phyloP scores from a whole-genome alignment of 2,888 invertebrate species.

The Pelosia muscerda region DNA sequence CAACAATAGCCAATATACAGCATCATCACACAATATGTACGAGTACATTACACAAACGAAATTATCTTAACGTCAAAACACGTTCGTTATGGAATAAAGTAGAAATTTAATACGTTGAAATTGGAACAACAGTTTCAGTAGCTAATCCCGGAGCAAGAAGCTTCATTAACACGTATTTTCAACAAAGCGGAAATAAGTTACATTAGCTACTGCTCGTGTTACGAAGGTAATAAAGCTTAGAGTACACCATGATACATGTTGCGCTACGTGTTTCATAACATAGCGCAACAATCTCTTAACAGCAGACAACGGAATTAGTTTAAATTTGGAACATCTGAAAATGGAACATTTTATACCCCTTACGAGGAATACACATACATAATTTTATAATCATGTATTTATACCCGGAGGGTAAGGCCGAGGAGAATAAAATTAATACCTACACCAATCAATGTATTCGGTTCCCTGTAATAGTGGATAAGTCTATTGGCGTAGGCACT shows the following conservation, averaged over 20 bases:
- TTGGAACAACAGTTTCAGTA: constrained; percentile 29
- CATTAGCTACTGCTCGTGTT: constrained; percentile 38
- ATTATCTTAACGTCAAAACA: background rate
- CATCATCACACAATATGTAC: background rate
- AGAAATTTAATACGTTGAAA: constrained; percentile 34
- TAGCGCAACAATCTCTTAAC: background rate
- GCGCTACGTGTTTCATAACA: background rate
- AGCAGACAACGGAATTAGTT: background rate
- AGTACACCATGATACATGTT: constrained; percentile 1
- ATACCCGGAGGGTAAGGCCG: too few relatives aligned
- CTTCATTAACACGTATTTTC: constrained; percentile 44
- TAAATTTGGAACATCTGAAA: background rate
- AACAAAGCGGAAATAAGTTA: constrained; percentile 44
- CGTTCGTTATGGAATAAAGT: constrained; percentile 18
- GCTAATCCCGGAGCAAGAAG: constrained; percentile 39
- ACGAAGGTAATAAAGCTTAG: constrained; percentile 16
- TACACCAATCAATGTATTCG: too few relatives aligned
- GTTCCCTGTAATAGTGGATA: too few relatives aligned
- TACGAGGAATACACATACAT: too few relatives aligned
- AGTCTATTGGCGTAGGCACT: too few relatives aligned
- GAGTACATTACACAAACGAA: background rate
- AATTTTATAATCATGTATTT: too few relatives aligned
- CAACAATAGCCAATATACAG: background rate
- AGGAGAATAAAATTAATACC: too few relatives aligned
- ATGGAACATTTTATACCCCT: background rate